phyloP scores from a whole-genome alignment of 2,797 vertebrate species.

The Synanceia verrucosa region DNA sequence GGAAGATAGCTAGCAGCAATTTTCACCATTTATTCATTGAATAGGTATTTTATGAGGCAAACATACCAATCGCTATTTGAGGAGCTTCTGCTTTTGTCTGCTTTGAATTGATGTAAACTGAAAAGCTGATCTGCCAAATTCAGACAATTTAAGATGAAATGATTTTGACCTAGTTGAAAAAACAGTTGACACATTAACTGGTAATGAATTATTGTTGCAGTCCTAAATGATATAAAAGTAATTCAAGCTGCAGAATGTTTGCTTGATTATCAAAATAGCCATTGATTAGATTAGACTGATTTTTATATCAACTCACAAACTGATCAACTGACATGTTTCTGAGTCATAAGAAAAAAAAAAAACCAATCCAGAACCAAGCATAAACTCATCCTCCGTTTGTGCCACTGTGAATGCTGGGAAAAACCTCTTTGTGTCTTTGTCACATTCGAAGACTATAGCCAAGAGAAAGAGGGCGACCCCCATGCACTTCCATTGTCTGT shows the following conservation, averaged over 20 bases:
- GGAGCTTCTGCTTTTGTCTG: background rate
- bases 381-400: background rate
- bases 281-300: too few relatives aligned
- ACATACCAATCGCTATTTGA: background rate
- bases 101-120: background rate
- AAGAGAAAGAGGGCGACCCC: conserved; percentile 13
- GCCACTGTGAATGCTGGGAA: background rate
- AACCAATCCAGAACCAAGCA: background rate
- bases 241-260: background rate
- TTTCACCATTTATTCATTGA: background rate
- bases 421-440: conserved; percentile 8
- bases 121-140: background rate
- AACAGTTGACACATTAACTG: background rate
- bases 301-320: background rate
- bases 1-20: background rate
- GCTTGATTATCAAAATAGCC: background rate
- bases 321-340: background rate
- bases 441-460: conserved; percentile 18
- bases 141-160: background rate
- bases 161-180: background rate
- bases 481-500: conserved; percentile 12
- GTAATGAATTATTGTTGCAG: background rate
- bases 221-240: background rate
- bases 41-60: background rate
- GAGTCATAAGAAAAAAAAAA: background rate